phyloP scores from a whole-genome alignment of 2,113 vertebrate genomes.

The Calidris pygmaea region DNA sequence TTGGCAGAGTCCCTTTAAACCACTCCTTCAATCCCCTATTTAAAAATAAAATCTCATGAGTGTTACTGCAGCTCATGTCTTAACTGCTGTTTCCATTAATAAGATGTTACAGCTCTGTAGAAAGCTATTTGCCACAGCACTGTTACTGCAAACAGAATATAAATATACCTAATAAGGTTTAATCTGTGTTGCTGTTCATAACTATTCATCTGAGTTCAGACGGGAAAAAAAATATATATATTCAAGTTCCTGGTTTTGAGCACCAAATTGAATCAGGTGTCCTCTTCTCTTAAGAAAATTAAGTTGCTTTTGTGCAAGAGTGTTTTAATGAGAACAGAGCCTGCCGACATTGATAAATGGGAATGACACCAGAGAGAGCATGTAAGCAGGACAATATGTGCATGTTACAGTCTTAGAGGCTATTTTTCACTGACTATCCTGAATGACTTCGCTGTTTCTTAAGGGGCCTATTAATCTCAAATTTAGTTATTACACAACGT shows the following conservation, averaged over 20 bases:
- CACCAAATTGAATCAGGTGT: constrained; percentile 98
- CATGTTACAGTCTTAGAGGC: constrained; percentile 81
- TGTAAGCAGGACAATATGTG: constrained; percentile 89
- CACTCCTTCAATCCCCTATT: constrained; percentile 26
- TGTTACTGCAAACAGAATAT: constrained; percentile 77
- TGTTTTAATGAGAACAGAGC: constrained; percentile 94
- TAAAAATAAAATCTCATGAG: constrained; percentile 52
- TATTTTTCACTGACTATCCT: constrained; percentile 92
- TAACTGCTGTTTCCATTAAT: constrained; percentile 50
- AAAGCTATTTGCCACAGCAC: constrained; percentile 65
- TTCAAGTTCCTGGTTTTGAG: constrained; percentile 80
- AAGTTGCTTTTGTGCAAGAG: constrained; percentile 90
- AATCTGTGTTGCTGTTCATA: constrained; percentile 80
- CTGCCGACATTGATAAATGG: constrained; percentile 94
- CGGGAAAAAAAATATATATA: constrained; percentile 76
- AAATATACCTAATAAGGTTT: constrained; percentile 76
- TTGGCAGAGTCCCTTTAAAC: neutral
- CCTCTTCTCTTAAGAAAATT: constrained; percentile 99
- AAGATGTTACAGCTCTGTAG: constrained; percentile 41
- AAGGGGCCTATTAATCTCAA: constrained; percentile 91
- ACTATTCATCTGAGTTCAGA: constrained; percentile 81
- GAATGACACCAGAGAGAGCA: constrained; percentile 84
- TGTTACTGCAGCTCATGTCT: neutral
- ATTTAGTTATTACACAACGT: constrained; percentile 91
- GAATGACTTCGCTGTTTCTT: constrained; percentile 82